Evolutionary conservation across 2,888 invertebrate species (phyloP).

Genomic region (Selenia dentaria): DNA sequence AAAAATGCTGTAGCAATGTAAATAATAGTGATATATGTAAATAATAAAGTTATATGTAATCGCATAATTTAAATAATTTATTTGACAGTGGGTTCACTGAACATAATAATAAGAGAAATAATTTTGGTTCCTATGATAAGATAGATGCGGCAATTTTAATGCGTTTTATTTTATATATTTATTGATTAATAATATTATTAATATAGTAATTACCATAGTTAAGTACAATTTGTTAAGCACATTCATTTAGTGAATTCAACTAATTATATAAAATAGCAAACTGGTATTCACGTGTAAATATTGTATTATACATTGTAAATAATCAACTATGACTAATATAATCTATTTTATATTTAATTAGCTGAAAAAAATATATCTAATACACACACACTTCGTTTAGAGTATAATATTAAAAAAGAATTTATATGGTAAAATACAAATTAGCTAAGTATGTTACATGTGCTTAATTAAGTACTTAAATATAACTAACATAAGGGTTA

Average conservation of each 20-base stretch:
- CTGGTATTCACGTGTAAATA: constrained; percentile 25
- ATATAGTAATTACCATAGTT: constrained; percentile 36
- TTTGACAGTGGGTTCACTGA: constrained; percentile 58
- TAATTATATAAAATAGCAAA: not conserved
- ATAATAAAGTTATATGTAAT: constrained; percentile 53
- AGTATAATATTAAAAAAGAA: constrained; percentile 27
- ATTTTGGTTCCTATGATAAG: constrained; percentile 83
- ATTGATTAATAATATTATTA: constrained; percentile 44
- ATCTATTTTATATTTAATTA: constrained; percentile 35
- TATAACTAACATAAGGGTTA: constrained; percentile 29
- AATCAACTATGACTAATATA: constrained; percentile 22
- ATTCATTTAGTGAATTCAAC: constrained; percentile 19
- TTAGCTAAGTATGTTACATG: constrained; percentile 31
- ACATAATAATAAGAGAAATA: constrained; percentile 46
- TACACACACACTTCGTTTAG: constrained; percentile 19
- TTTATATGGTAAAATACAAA: constrained; percentile 29
- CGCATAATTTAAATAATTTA: constrained; percentile 72
- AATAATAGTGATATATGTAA: constrained; percentile 61
- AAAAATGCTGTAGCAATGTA: constrained; percentile 43
- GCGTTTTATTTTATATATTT: constrained; percentile 72
- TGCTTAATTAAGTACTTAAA: constrained; percentile 43
- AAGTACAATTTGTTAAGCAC: constrained; percentile 42
- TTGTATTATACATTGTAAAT: constrained; percentile 25
- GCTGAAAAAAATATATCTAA: constrained; percentile 33
- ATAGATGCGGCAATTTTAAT: constrained; percentile 58